phyloP scores from a whole-genome alignment of 2,888 invertebrate species.

The Caenorhabditis afra region DNA sequence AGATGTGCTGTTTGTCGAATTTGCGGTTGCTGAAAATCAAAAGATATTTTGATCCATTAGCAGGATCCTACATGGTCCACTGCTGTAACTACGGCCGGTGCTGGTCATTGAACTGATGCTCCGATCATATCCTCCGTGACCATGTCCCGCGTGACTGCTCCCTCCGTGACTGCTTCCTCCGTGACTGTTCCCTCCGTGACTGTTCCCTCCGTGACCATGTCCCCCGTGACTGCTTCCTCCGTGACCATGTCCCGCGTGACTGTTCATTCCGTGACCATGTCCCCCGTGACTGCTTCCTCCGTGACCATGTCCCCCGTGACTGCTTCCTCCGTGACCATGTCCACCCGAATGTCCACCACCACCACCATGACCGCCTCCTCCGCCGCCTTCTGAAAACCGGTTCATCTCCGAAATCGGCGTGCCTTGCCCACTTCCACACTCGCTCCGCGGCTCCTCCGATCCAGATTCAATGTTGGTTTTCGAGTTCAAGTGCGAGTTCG shows the following conservation, averaged over 20 bases:
- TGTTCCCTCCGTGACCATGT: not conserved
- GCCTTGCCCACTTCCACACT: conserved; percentile 28
- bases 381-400: conserved; percentile 38
- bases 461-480: not conserved
- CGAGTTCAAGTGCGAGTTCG: conserved; percentile 21
- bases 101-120: not conserved
- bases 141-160: too few relatives aligned
- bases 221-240: not conserved
- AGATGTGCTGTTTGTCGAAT: not conserved
- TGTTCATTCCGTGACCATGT: conserved; percentile 7
- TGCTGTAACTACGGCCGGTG: too few relatives aligned
- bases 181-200: not conserved
- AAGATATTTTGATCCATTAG: not conserved
- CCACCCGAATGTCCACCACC: conserved; percentile 9
- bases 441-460: conserved; percentile 20
- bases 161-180: not conserved
- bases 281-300: conserved; percentile 19
- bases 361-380: conserved; percentile 21
- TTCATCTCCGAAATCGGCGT: not conserved
- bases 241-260: too few relatives aligned
- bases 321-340: conserved; percentile 8
- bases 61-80: too few relatives aligned
- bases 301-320: conserved; percentile 26
- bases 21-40: not conserved
- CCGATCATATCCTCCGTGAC: too few relatives aligned